Evolutionary conservation across 2,888 invertebrate species (phyloP).

Genomic region (Flexamia atlantica): DNA sequence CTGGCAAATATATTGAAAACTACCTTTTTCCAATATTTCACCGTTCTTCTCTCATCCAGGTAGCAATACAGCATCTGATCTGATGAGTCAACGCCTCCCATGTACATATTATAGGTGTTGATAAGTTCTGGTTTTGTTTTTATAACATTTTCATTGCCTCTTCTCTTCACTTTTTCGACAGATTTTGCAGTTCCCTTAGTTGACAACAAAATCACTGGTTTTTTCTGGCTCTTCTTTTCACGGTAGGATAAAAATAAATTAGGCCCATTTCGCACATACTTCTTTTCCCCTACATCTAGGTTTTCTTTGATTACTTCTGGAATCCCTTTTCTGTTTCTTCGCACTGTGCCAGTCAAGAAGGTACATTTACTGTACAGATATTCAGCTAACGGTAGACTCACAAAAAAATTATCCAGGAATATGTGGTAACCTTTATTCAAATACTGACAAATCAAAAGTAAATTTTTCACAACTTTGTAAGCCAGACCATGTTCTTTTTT

Average conservation of each 20-base stretch:
- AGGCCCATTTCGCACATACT: slow-evolving; percentile 19
- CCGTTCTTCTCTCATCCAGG: slow-evolving; percentile 24
- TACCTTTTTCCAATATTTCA: slow-evolving; percentile 58
- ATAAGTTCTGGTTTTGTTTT: slow-evolving; percentile 43
- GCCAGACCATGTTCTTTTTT: slow-evolving; percentile 10
- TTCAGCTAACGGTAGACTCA: slow-evolving; percentile 33
- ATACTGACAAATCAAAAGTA: slow-evolving; percentile 12
- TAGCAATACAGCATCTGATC: slow-evolving; percentile 56
- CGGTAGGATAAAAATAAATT: not conserved
- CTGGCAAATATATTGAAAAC: slow-evolving; percentile 38
- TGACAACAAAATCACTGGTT: slow-evolving; percentile 46
- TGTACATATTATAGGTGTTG: slow-evolving; percentile 45
- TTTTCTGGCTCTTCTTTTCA: not conserved
- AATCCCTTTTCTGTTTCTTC: slow-evolving; percentile 23
- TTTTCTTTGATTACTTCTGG: slow-evolving; percentile 21
- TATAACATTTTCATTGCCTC: not conserved
- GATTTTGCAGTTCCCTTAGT: slow-evolving; percentile 27
- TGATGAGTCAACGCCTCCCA: slow-evolving; percentile 52
- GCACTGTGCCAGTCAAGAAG: slow-evolving; percentile 34
- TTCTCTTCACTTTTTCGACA: slow-evolving; percentile 24
- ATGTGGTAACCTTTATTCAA: slow-evolving; percentile 15
- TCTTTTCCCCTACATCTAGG: slow-evolving; percentile 32
- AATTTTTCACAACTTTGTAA: slow-evolving; percentile 38
- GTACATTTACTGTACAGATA: slow-evolving; percentile 20
- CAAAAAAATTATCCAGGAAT: slow-evolving; percentile 54